Evolutionary conservation across 2,888 invertebrate species (phyloP).

Genomic region (Periphyllus acericola): DNA sequence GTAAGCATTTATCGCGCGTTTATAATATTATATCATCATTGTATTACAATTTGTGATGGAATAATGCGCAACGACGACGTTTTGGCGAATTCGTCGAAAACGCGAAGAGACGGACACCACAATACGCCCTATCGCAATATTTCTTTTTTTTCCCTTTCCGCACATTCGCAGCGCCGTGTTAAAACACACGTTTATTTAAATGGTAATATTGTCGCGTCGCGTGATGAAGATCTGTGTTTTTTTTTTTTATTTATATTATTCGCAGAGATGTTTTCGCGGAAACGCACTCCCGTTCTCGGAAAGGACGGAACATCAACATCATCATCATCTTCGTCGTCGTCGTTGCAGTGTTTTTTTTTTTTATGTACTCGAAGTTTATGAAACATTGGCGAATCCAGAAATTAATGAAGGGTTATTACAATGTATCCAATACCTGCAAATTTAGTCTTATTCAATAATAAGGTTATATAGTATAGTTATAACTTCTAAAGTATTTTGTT

Average conservation of each 20-base stretch:
- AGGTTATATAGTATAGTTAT: too few relatives aligned
- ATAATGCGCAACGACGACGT: background rate
- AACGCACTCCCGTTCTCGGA: background rate
- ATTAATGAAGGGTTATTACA: too few relatives aligned
- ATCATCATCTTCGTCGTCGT: background rate
- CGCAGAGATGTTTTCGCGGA: background rate
- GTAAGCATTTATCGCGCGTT: background rate
- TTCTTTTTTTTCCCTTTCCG: background rate
- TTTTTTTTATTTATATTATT: background rate
- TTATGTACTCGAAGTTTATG: too few relatives aligned
- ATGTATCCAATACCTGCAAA: too few relatives aligned
- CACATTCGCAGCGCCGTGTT: background rate
- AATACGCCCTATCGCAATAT: background rate
- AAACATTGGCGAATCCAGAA: too few relatives aligned
- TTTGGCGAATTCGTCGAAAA: background rate
- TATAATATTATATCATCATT: too few relatives aligned
- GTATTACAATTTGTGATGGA: background rate
- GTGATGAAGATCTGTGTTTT: background rate
- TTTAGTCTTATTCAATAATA: too few relatives aligned
- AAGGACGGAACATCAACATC: background rate
- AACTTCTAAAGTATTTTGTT: too few relatives aligned
- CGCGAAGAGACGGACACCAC: background rate
- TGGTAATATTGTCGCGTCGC: background rate
- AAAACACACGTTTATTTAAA: background rate
- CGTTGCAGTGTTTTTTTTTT: background rate